These are phyloP conservation scores for Promerops cafer DNA, from an alignment of 2,113 vertebrate genomes.

Conservation along the genomic window DNA sequence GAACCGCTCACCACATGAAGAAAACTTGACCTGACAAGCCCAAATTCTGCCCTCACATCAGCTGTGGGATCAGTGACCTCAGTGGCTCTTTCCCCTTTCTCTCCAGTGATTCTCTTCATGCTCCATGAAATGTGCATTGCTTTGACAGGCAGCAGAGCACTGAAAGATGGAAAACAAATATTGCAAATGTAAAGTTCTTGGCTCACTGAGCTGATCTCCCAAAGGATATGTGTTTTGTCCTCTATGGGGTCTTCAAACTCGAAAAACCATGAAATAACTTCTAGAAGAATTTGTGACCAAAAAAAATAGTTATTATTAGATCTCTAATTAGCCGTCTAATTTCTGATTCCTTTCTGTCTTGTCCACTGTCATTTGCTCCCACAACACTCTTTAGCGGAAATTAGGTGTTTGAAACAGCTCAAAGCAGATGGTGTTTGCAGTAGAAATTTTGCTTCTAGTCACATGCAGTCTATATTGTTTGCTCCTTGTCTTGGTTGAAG, in stretches of 20 bases:
- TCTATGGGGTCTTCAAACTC: neutral
- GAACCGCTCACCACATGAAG: neutral
- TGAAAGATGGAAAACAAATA: neutral
- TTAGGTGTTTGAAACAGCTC: neutral
- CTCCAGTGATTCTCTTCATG: neutral
- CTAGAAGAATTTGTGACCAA: neutral
- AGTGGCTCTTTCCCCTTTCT: neutral
- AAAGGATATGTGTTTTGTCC: neutral
- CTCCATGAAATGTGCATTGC: conserved; percentile 1
- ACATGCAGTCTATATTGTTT: neutral
- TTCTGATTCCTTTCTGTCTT: neutral
- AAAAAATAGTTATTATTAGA: neutral
- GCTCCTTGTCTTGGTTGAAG: neutral
- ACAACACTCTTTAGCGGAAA: neutral
- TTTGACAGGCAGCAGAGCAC: conserved; percentile 21
- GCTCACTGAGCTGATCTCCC: neutral
- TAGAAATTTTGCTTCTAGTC: neutral
- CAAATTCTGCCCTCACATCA: neutral
- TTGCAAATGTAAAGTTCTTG: neutral
- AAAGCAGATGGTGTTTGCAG: neutral
- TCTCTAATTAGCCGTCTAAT: neutral
- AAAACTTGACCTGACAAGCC: conserved; percentile 37
- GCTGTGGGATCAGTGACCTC: neutral
- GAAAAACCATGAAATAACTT: neutral
- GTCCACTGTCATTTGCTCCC: accelerated